These are phyloP conservation scores for Megaptera novaeangliae DNA, from an alignment of 2,113 vertebrate genomes.

Conservation along the genomic window DNA sequence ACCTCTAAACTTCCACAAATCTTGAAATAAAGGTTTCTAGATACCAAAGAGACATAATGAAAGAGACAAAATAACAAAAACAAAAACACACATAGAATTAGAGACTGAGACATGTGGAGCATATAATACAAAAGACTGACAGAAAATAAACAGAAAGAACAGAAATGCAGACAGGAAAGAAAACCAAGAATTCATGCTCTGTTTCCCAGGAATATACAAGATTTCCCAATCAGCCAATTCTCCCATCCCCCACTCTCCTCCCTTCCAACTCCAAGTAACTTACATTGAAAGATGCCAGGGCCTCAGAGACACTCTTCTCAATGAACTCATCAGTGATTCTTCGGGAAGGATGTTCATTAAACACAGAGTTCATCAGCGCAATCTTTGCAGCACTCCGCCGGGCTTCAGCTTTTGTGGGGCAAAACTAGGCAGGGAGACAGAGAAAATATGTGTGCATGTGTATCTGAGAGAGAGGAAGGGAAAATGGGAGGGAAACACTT, in stretches of 20 bases:
- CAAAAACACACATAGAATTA: background rate
- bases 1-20: background rate
- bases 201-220: background rate
- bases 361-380: conserved; percentile 97
- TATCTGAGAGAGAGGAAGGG: background rate
- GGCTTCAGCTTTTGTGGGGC: conserved; percentile 96
- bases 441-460: background rate
- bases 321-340: conserved; percentile 97
- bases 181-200: background rate
- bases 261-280: conserved; percentile 67
- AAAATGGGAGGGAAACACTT: background rate
- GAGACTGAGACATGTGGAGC: background rate
- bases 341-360: conserved; percentile 97
- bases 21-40: conserved; percentile 35
- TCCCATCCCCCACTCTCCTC: background rate
- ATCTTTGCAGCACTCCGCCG: conserved; percentile 96
- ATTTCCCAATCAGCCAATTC: background rate
- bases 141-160: conserved; percentile 30
- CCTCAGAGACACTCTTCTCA: conserved; percentile 96
- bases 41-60: conserved; percentile 29
- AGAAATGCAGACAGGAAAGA: background rate
- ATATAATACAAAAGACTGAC: background rate
- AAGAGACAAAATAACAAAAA: conserved; percentile 6
- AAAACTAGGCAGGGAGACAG: conserved; percentile 85
- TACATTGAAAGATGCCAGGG: conserved; percentile 95